Conservation (phyloP, 1,140 invertebrate genomes). For the Caenorhabditis elegans region DNA sequence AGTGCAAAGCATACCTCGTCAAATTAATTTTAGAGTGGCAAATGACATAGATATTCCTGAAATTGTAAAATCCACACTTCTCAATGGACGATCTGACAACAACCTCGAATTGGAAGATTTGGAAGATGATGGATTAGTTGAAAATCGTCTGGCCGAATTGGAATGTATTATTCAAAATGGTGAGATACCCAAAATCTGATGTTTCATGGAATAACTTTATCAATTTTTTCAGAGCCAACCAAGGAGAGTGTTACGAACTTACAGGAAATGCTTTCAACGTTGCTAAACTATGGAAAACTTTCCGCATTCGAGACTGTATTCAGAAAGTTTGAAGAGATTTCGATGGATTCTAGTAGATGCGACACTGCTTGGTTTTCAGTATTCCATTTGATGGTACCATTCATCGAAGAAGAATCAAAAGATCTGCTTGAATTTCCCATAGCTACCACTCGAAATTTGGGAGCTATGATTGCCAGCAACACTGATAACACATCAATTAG, state of each 20-base stretch:
- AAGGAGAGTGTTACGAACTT: neutral
- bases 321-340: neutral
- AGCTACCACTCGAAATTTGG: too few relatives aligned
- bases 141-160: neutral
- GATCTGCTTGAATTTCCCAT: neutral
- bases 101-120: too few relatives aligned
- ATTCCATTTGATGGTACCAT: neutral
- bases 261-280: neutral
- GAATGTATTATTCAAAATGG: neutral
- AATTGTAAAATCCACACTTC: neutral
- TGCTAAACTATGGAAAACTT: neutral
- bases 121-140: neutral
- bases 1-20: neutral
- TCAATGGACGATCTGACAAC: too few relatives aligned
- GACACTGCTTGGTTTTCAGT: neutral
- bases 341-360: neutral
- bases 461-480: too few relatives aligned
- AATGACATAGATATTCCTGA: neutral
- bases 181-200: too few relatives aligned
- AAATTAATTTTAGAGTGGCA: neutral
- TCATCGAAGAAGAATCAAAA: neutral
- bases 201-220: neutral
- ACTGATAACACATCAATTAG: too few relatives aligned
- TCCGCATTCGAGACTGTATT: neutral
- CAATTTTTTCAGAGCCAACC: neutral